Evolutionary conservation across 2,797 vertebrate genomes (phyloP), one percentile per base, ranked within the genome.

Genomic region (Pachyuromys duprasi): DNA sequence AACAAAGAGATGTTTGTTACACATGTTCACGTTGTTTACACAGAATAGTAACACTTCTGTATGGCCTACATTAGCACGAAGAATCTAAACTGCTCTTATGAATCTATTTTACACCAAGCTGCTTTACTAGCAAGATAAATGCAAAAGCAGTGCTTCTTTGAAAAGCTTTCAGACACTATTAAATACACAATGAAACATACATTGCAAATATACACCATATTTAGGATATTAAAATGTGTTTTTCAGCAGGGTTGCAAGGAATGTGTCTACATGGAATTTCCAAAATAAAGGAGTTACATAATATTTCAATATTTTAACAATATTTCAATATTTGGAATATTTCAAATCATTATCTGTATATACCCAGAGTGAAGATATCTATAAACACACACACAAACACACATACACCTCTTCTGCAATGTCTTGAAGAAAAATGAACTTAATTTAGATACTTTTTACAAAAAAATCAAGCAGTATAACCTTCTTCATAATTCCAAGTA

Each of bases 401-500:
- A 78, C 17, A 12, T n/a, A 70, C 31, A 69, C 39, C 31, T 93
- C 72, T n/a, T 36, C 2, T 92, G 26, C 67, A 91, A 39, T 96
- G 83, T 67, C 45, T 93, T 84, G 31, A 31, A 84, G 86, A n/a
- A 62, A 94, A 81, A 65, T 79, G 5, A 92, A 72, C 70, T 18
- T 74, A 91, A 83, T 70, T 82, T 91, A 33, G 28, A 83, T 96
- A 93, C 67, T 93, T 22, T 63, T 97, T 96, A 63, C 62, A 93
- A 94, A 92, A 67, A 94, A 62, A 2, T 90, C 7, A 78, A 45
- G 78, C 18, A 91, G 45, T 69, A 87, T 45, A 28, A 4, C 12
- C 90, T 93, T 18, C 55, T 80, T 15, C n/a, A 28, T 57, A 91
- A 96, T 89, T 94, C 80, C 57, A 82, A 93, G 95, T 81, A 72